phyloP scores from a whole-genome alignment of 2,797 vertebrate genomes.

The Channa striata region DNA sequence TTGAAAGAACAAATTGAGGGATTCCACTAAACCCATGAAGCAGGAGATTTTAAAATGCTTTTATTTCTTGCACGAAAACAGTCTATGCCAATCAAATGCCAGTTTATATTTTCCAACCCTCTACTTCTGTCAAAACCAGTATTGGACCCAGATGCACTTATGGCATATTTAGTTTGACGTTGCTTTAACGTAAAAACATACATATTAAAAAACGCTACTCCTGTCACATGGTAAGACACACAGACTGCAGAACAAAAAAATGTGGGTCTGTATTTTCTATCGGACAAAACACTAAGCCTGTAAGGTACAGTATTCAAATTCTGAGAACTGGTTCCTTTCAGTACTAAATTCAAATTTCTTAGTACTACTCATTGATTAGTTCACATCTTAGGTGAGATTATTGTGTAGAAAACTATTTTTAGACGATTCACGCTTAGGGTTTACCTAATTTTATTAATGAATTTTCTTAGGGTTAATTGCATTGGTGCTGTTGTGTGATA shows the following conservation, averaged over 20 bases:
- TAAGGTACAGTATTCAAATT: slow-evolving; percentile 1
- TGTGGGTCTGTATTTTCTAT: background rate
- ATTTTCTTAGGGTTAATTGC: slow-evolving; percentile 80
- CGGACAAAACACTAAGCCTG: background rate
- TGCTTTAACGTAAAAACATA: background rate
- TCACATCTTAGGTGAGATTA: slow-evolving; percentile 72
- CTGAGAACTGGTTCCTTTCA: slow-evolving; percentile 25
- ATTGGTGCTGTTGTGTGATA: slow-evolving; percentile 57
- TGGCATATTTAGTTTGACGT: background rate
- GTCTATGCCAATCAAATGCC: background rate
- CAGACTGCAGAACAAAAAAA: background rate
- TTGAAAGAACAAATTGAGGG: background rate
- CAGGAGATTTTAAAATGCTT: background rate
- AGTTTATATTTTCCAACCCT: background rate
- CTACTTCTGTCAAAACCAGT: background rate
- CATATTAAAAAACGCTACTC: background rate
- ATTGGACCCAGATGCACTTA: background rate
- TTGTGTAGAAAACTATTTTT: slow-evolving; percentile 72
- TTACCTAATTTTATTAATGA: slow-evolving; percentile 75
- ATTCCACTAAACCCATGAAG: background rate
- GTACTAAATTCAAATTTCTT: slow-evolving; percentile 43
- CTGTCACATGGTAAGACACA: background rate
- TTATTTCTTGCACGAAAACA: background rate
- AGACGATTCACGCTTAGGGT: slow-evolving; percentile 77
- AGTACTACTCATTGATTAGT: slow-evolving; percentile 58